Conservation (phyloP, 1,140 invertebrate species). For the Drosophila elegans region DNA sequence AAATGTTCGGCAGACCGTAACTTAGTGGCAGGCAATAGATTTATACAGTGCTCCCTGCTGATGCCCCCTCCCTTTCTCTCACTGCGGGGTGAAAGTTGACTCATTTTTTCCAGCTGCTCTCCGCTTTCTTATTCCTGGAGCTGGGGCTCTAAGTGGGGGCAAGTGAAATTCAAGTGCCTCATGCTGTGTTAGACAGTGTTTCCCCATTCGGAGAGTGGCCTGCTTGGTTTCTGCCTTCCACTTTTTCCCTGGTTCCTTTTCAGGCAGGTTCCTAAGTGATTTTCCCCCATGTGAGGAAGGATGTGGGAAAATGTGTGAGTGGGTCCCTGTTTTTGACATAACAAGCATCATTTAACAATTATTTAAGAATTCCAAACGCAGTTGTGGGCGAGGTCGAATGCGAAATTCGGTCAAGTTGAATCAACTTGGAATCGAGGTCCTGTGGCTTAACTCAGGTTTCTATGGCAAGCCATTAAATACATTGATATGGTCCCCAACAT, state of each 20-base stretch:
- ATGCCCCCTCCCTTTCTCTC: constrained; percentile 13
- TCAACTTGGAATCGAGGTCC: constrained; percentile 35
- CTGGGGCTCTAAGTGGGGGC: constrained; percentile 46
- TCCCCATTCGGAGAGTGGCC: constrained; percentile 62
- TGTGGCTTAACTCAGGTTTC: constrained; percentile 10
- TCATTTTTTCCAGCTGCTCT: constrained; percentile 58
- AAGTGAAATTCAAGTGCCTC: constrained; percentile 78
- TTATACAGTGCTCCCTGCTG: constrained; percentile 53
- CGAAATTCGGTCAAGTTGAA: constrained; percentile 58
- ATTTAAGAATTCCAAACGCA: constrained; percentile 69
- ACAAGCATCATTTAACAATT: constrained; percentile 83
- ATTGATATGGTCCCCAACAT: constrained; percentile 10
- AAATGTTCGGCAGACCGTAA: constrained; percentile 83
- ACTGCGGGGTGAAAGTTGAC: constrained; percentile 74
- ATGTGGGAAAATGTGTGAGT: constrained; percentile 17
- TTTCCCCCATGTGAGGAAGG: constrained; percentile 34
- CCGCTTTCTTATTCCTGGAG: constrained; percentile 16
- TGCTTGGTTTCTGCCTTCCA: constrained; percentile 19
- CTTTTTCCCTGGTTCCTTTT: constrained; percentile 20
- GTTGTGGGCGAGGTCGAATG: constrained; percentile 39
- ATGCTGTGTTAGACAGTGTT: constrained; percentile 79
- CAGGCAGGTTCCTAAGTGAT: constrained; percentile 68
- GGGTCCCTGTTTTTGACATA: constrained; percentile 77
- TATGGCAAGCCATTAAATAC: constrained; percentile 40
- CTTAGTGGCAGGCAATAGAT: constrained; percentile 83